Conservation (phyloP, 2,113 vertebrate species). For the Jaculus jaculus region DNA sequence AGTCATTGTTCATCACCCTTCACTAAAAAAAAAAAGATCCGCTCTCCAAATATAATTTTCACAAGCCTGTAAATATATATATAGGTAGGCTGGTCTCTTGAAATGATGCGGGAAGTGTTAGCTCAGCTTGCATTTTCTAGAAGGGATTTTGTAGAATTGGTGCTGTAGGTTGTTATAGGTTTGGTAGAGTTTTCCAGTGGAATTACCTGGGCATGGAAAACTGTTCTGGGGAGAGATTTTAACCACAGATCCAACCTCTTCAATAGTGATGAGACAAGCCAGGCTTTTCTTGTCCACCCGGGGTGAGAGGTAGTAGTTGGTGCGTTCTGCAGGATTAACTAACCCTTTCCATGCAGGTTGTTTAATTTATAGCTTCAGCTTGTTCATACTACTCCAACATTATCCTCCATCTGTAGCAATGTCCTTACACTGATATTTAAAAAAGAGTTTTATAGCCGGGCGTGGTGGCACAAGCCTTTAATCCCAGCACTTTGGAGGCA, state of each 20-base stretch:
- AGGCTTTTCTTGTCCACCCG: not conserved
- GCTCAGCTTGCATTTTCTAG: not conserved
- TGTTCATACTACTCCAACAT: not conserved
- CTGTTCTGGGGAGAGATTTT: not conserved
- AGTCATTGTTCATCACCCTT: not conserved
- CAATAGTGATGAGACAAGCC: not conserved
- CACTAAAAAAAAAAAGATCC: not conserved
- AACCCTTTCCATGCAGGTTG: not conserved
- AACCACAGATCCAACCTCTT: not conserved
- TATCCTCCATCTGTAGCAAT: not conserved
- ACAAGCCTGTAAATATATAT: not conserved
- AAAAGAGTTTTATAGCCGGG: no score
- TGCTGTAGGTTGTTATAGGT: not conserved
- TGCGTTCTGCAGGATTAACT: not conserved
- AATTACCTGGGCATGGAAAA: not conserved
- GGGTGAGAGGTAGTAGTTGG: not conserved
- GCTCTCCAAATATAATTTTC: not conserved
- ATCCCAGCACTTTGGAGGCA: no score
- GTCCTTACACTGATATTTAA: not conserved
- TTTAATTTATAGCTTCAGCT: not conserved
- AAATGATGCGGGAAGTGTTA: not conserved
- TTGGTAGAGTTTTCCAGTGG: not conserved
- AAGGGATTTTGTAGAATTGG: not conserved
- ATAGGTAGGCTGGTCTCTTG: not conserved
- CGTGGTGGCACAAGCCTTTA: no score